Percentiles rank a stretch among this genome's conserved stretches.
Conservation (phyloP, 1,140 invertebrate genomes). For the Nephila pilipes region DNA sequence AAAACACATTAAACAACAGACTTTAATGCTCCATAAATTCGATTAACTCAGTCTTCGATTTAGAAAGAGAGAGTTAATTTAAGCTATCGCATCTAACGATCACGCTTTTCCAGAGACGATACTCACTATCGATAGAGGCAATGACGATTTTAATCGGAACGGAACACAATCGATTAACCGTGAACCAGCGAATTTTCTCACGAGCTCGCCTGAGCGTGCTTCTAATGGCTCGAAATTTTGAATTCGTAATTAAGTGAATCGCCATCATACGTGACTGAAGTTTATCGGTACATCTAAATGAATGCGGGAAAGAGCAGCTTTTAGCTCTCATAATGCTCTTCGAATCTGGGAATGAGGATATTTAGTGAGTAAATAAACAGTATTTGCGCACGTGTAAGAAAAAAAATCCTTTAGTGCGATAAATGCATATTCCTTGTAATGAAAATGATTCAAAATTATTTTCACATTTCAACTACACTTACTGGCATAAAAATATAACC, state of each 20-base stretch:
- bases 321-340: too few species aligned
- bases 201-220: background rate
- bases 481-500: too few species aligned
- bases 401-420: too few species aligned
- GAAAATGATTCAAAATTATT: too few species aligned
- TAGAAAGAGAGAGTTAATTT: background rate
- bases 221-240: constrained; percentile 11
- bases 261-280: background rate
- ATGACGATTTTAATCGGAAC: constrained; percentile 29
- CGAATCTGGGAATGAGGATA: too few species aligned
- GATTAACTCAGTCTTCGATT: background rate
- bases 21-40: constrained; percentile 6
- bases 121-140: background rate
- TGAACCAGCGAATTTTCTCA: constrained; percentile 1
- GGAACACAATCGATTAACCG: constrained; percentile 18
- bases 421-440: too few species aligned
- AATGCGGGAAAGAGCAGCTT: background rate
- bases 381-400: too few species aligned
- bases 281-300: constrained; percentile 48
- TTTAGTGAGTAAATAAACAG: too few species aligned
- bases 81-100: background rate
- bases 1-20: background rate
- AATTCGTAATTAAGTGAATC: constrained; percentile 47
- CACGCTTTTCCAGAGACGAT: background rate
- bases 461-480: too few species aligned